Evolutionary conservation across 2,113 vertebrate genomes (phyloP).

Genomic region (Fukomys damarensis): DNA sequence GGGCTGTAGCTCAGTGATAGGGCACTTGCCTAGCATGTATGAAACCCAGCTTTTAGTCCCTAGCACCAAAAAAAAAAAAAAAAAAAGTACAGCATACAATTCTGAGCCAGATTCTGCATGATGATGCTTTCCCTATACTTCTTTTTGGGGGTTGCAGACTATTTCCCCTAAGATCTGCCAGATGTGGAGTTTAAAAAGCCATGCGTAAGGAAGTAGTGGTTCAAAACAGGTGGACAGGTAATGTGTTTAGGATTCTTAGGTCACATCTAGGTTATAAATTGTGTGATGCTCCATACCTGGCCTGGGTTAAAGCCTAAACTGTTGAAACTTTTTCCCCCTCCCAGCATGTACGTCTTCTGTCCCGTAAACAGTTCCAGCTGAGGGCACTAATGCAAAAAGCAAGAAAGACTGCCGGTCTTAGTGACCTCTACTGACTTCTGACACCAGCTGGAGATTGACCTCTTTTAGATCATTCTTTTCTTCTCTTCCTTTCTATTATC

Average conservation of each 20-base stretch:
- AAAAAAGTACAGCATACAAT: not conserved
- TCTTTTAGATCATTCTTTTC: constrained; percentile 73
- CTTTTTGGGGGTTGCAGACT: not conserved
- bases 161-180: not conserved
- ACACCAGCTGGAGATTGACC: constrained; percentile 62
- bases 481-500: constrained; percentile 84
- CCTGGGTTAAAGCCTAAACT: constrained; percentile 67
- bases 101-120: not conserved
- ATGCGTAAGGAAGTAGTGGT: not conserved
- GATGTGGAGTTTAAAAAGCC: not conserved
- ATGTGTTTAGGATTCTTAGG: not conserved
- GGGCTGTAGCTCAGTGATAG: not conserved
- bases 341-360: constrained; percentile 97
- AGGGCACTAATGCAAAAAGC: constrained; percentile 99
- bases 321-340: constrained; percentile 48
- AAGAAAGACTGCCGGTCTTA: constrained; percentile 97
- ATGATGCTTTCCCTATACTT: not conserved
- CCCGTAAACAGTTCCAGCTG: constrained; percentile 99
- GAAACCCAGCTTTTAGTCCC: not conserved
- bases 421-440: constrained; percentile 95
- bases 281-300: constrained; percentile 11
- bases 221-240: not conserved
- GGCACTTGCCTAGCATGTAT: not conserved
- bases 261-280: not conserved
- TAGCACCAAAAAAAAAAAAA: not conserved